Evolutionary conservation across 2,113 vertebrate species (phyloP).

Genomic region (Varanus salvator): DNA sequence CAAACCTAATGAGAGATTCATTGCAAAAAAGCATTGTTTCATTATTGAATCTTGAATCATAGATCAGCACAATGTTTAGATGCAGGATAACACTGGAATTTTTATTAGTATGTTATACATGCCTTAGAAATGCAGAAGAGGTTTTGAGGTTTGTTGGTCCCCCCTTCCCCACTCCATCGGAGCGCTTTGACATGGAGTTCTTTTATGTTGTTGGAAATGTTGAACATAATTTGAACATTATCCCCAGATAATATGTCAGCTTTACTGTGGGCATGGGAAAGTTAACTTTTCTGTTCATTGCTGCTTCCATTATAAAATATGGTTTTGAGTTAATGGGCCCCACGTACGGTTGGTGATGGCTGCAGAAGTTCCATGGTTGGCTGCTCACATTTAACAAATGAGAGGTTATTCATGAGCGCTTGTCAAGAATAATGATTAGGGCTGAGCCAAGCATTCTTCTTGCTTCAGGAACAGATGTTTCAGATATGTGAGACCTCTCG

Average conservation of each 20-base stretch:
- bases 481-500: neutral
- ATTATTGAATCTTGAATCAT: neutral
- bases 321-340: neutral
- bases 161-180: accelerated
- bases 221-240: neutral
- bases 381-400: constrained; percentile 39
- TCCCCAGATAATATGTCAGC: neutral
- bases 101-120: neutral
- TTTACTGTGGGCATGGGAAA: neutral
- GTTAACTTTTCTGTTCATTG: neutral
- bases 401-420: constrained; percentile 25
- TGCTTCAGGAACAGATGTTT: neutral
- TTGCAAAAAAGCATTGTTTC: neutral
- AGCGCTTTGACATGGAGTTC: constrained; percentile 5
- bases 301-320: constrained; percentile 14
- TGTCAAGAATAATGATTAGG: constrained; percentile 27
- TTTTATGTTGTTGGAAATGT: constrained; percentile 5
- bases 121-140: neutral
- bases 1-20: accelerated
- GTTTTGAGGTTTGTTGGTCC: neutral
- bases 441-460: constrained; percentile 1
- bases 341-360: accelerated
- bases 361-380: neutral
- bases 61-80: constrained; percentile 13
- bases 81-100: constrained; percentile 4